Conservation (phyloP, 2,113 vertebrate genomes). For the Chloropsis hardwickii region DNA sequence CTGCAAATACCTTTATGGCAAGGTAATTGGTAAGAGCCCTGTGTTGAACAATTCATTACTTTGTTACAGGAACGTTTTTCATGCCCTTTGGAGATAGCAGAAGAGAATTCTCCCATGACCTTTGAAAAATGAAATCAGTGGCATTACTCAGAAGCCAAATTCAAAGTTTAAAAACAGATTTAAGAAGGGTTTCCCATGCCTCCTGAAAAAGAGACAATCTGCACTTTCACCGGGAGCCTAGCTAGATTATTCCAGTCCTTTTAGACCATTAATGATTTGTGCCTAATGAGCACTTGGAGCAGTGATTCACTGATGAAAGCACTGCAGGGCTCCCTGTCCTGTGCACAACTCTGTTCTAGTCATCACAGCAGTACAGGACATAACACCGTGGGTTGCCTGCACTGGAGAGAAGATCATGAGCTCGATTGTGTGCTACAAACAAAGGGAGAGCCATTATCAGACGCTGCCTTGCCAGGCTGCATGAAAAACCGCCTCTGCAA, state of each 20-base stretch:
- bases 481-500: constrained; percentile 36
- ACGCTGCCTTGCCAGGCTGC: not conserved
- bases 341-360: not conserved
- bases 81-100: constrained; percentile 14
- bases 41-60: not conserved
- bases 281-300: not conserved
- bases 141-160: not conserved
- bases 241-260: not conserved
- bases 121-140: constrained; percentile 31
- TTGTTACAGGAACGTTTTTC: constrained; percentile 2
- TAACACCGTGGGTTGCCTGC: constrained; percentile 27
- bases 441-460: constrained; percentile 39
- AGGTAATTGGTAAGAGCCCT: constrained; percentile 14
- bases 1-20: constrained; percentile 22
- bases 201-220: constrained; percentile 18
- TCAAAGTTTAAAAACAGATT: constrained; percentile 13
- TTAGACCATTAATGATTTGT: constrained; percentile 11
- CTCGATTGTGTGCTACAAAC: constrained; percentile 1
- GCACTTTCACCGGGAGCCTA: not conserved
- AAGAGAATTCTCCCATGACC: constrained; percentile 16
- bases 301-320: constrained; percentile 25
- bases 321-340: constrained; percentile 19
- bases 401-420: constrained; percentile 33
- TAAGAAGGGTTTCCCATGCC: constrained; percentile 12
- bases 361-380: constrained; percentile 29